Evolutionary conservation across 2,888 invertebrate species (phyloP), one percentile per base, ranked within the genome.

Genomic region (Leucoptera coffeella): DNA sequence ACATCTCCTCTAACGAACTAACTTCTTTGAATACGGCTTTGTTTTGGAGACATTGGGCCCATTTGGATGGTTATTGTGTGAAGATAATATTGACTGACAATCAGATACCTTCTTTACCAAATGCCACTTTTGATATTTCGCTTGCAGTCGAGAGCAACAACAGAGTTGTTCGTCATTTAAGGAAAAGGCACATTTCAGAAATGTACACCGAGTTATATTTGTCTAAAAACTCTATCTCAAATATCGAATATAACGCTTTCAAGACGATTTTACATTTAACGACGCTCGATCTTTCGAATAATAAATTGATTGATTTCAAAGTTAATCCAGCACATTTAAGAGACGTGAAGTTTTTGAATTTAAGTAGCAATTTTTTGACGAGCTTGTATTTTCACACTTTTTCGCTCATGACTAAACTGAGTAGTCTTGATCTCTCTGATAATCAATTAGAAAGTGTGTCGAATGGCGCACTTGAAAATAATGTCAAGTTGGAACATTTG

Each of bases 401-500:
- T 31, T 42, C 40, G 0, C 38, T 38, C 0, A 62, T 69, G 62
- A 43, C 31, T 5, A 47, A 46, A 30, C 43, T 69, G 15, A 51
- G 60, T 29, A 59, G 56, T 30, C 41, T 69, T n/a, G 67, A 69
- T 38, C 40, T 69, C 20, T 67, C 67, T 2, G 29, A 47, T 29
- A 69, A 69, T 30, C 29, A 25, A 6, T 38, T 69, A 12, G 42
- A 53, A 6, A 38, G 40, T 14, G 50, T 62, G n/a, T 54, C 62
- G 0, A 49, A 49, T 26, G 37, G 47, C 29, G 43, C 51, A 2
- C 50, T 67, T 26, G 37, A 34, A 3, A 46, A 47, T 15, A 58
- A 46, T 30, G 36, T 45, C 23, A 44, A 51, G 31, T 40, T 67
- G 23, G 56, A 47, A 35, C 36, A 42, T 27, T 40, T 67, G 0